These are phyloP conservation scores for Channa argus DNA, from an alignment of 2,113 vertebrate species.

Conservation along the genomic window DNA sequence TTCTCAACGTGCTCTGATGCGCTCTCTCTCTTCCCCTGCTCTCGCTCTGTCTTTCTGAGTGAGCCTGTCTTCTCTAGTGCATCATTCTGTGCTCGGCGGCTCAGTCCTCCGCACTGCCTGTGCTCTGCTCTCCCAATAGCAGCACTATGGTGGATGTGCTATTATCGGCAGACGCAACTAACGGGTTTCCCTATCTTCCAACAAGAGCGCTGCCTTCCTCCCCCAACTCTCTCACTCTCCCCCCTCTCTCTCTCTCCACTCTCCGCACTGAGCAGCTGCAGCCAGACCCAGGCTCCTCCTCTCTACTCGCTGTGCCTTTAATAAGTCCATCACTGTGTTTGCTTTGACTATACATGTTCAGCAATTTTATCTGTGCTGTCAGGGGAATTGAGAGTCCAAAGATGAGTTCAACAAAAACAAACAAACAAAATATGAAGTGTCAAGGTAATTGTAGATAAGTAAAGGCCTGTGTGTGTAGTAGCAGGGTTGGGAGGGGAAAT, in stretches of 20 bases:
- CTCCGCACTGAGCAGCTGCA: conserved; percentile 80
- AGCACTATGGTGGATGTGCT: conserved; percentile 81
- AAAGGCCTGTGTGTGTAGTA: neutral
- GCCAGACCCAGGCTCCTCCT: conserved; percentile 65
- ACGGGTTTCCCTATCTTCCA: conserved; percentile 86
- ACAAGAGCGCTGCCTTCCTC: conserved; percentile 76
- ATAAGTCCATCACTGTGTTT: conserved; percentile 86
- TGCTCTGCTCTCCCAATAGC: conserved; percentile 70
- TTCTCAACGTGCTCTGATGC: conserved; percentile 43
- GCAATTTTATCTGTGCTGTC: conserved; percentile 53
- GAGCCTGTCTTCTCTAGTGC: conserved; percentile 56
- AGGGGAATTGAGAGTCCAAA: conserved; percentile 44
- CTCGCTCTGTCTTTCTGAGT: conserved; percentile 33
- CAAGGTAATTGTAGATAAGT: conserved; percentile 17
- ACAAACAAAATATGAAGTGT: conserved; percentile 26
- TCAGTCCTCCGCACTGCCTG: conserved; percentile 65
- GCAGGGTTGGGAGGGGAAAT: conserved; percentile 9
- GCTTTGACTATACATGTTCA: conserved; percentile 87
- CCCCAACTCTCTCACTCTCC: conserved; percentile 63
- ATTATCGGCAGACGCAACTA: conserved; percentile 87
- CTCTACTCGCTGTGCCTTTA: conserved; percentile 82
- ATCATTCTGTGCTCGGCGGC: conserved; percentile 69
- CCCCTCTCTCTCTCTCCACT: conserved; percentile 52
- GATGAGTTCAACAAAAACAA: conserved; percentile 39
- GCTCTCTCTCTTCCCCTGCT: conserved; percentile 25